Base-by-base conservation (phyloP, 2,888 invertebrate species). In the Torymus texanus region DNA sequence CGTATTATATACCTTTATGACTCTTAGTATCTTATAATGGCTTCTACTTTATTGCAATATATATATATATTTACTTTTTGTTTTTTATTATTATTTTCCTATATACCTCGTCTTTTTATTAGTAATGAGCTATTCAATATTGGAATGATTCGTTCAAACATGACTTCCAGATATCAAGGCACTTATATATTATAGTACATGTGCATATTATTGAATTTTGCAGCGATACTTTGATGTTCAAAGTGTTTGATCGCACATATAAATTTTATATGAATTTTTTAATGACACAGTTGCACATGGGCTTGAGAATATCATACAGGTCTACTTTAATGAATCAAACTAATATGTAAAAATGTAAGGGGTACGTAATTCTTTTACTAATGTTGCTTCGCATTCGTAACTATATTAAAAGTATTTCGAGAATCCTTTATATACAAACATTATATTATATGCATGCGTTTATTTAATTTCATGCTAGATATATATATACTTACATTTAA, bases 341-440 rank as follows among this genome's bases (percentile, higher is more conserved):
- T 29, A 29, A 29, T 29, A 29, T 29, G 29, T 29, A 29, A 29
- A 29, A 79, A 82, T 83, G 78, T 82, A 81, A 84, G 88, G 85
- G 88, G 88, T 89, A 89, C 88, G 88, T 89, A 89, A 88, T 85
- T 81, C 80, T 85, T 85, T 83, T 85, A 85, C 87, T 84, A 88
- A 85, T 87, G 87, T 89, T 88, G 88, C 89, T 87, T 88, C 87
- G 88, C 88, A 89, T 89, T 79, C 85, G 87, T 87, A 86, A 82
- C 65, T 74, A 68, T 41, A 51, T 72, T 84, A 76, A 82, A 84
- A 84, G 82, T 86, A 85, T 84, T 76, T 83, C 84, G 84, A 85
- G 83, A 83, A 82, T 83, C 83, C 51, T 75, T 61, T 72, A 76
- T 62, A 66, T 24, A 29, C 29, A 3, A 53, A 61, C 13, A 66